Evolutionary conservation across 2,113 vertebrate species (phyloP), one percentile per base, ranked within the genome.

Genomic region (Poicephalus meyeri): DNA sequence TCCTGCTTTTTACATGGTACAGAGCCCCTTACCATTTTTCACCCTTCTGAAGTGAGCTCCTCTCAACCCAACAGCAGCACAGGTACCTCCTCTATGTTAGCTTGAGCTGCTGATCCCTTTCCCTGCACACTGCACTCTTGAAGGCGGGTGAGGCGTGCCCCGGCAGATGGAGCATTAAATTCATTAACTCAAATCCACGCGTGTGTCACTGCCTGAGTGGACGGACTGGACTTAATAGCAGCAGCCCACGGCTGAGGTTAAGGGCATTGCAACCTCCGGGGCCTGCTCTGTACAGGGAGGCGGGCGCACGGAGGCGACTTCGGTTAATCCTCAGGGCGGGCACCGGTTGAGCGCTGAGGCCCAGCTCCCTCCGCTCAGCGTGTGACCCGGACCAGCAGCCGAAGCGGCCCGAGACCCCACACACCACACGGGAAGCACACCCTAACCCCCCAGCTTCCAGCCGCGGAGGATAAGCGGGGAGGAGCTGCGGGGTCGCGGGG

Each of bases 211-310:
- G 79, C 69, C 19, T 56, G 12, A 37, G 23, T 2, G 1, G 47
- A 2, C 0, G 8, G 35, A 1, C 58, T 0, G 63, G 25, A 4
- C 19, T 6, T 2, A 6, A 10, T 39, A 31, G 2, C 19, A 0
- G n/a, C 2, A 26, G 2, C 15, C 50, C 46, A 3, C 0, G 6
- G 18, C 31, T 4, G 3, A n/a, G 37, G 23, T 1, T 7, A 12
- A 1, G 14, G n/a, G 29, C 55, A 61, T 2, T 25, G 41, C 56
- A 12, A 9, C 17, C 9, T 10, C 28, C 26, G 11, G 13, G 58
- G 50, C 13, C 46, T 26, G 50, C 8, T 1, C 4, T 11, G 26
- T 7, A 2, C 13, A 5, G 15, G 10, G 3, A 9, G 47, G 53
- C 5, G 1, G n/a, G 14, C 3, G n/a, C n/a, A 9, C 20, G 8